Conservation (phyloP, 2,888 invertebrate genomes). For the Dolichopus griseipennis region DNA sequence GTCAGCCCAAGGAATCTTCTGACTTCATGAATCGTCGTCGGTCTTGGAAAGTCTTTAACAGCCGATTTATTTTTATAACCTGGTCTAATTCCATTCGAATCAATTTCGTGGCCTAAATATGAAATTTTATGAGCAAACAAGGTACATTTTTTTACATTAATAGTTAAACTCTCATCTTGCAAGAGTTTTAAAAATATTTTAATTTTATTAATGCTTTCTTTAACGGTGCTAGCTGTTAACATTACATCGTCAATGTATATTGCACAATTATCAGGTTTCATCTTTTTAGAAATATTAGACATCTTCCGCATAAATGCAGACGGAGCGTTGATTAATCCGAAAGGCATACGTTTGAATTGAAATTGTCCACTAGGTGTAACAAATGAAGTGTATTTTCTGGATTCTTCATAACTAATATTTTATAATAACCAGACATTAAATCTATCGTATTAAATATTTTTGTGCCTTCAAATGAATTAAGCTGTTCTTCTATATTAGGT, state of each 20-base stretch:
- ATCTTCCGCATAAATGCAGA: conserved; percentile 10
- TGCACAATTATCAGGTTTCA: neutral
- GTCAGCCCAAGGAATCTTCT: conserved; percentile 8
- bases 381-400: neutral
- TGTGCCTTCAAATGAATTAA: neutral
- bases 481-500: neutral
- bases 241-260: conserved; percentile 5
- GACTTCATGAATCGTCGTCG: conserved; percentile 7
- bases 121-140: neutral
- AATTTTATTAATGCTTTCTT: neutral
- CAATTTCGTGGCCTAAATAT: conserved; percentile 9
- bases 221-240: neutral
- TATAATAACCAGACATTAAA: neutral
- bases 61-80: neutral
- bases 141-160: conserved; percentile 10
- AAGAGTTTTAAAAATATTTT: neutral
- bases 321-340: conserved; percentile 7
- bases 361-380: conserved; percentile 1
- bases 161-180: neutral
- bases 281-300: neutral
- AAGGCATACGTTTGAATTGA: conserved; percentile 12
- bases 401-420: neutral
- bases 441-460: neutral
- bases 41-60: conserved; percentile 1
- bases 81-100: neutral